These are phyloP conservation scores for Ageneiosus marmoratus DNA, from an alignment of 2,113 vertebrate species.

Conservation along the genomic window DNA sequence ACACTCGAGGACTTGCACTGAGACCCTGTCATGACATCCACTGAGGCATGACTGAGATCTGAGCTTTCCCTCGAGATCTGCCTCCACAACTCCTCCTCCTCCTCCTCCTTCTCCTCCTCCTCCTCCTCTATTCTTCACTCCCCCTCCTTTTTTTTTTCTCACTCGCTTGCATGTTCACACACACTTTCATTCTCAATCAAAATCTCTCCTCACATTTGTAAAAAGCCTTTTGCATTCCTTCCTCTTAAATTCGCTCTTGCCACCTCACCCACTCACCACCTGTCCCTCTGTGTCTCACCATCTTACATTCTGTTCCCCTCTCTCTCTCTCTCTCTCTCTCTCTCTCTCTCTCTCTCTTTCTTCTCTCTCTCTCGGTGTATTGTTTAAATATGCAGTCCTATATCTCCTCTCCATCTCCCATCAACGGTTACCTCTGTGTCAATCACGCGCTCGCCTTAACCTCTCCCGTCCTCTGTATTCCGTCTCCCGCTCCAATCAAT, in stretches of 20 bases:
- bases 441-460: slow-evolving; percentile 66
- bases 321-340: slow-evolving; percentile 53
- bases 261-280: slow-evolving; percentile 75
- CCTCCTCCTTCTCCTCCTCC: slow-evolving; percentile 22
- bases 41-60: slow-evolving; percentile 65
- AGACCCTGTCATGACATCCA: slow-evolving; percentile 68
- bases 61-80: slow-evolving; percentile 49
- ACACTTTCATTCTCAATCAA: slow-evolving; percentile 61
- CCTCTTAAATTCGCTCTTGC: slow-evolving; percentile 55
- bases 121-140: slow-evolving; percentile 39
- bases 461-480: slow-evolving; percentile 65
- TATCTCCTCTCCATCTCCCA: slow-evolving; percentile 41
- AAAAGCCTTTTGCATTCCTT: slow-evolving; percentile 50
- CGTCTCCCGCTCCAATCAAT: slow-evolving; percentile 69
- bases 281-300: slow-evolving; percentile 61
- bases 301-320: slow-evolving; percentile 47
- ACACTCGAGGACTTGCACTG: slow-evolving; percentile 57
- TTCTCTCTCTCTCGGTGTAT: slow-evolving; percentile 51
- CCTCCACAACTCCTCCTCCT: neutral
- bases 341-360: slow-evolving; percentile 52
- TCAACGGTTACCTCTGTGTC: slow-evolving; percentile 65
- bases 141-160: slow-evolving; percentile 55
- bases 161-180: slow-evolving; percentile 32
- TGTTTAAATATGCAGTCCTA: slow-evolving; percentile 65
- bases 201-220: slow-evolving; percentile 47